Percentiles rank a stretch among this genome's conserved stretches.
These are phyloP conservation scores for Myrmecobius fasciatus DNA, from an alignment of 2,113 vertebrate species.

Conservation along the genomic window DNA sequence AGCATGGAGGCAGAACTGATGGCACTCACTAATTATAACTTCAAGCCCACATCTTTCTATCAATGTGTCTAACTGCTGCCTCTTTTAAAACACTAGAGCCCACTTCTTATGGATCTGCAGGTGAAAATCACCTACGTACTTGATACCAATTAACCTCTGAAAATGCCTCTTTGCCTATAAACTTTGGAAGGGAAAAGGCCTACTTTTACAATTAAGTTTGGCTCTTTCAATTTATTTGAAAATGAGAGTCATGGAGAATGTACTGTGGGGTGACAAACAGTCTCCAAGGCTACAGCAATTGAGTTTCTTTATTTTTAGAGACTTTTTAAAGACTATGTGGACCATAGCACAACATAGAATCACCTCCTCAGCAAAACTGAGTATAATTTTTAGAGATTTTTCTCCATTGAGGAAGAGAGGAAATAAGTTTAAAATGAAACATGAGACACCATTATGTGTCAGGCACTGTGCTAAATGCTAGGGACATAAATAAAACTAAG, in stretches of 20 bases:
- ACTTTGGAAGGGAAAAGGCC: constrained; percentile 35
- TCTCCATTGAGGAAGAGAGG: constrained; percentile 17
- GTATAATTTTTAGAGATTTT: constrained; percentile 8
- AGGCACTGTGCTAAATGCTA: neutral
- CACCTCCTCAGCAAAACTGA: too few species aligned
- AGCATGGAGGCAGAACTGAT: constrained; percentile 47
- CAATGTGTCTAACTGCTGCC: constrained; percentile 14
- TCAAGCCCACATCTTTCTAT: constrained; percentile 59
- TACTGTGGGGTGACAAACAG: neutral
- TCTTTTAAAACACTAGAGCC: constrained; percentile 30
- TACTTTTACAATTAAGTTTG: constrained; percentile 37
- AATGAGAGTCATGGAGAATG: neutral
- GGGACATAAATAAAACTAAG: neutral
- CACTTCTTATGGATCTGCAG: constrained; percentile 25
- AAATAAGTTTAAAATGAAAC: constrained; percentile 21
- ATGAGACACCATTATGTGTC: neutral
- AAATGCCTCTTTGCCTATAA: constrained; percentile 54
- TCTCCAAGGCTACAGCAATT: constrained; percentile 32
- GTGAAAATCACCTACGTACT: neutral
- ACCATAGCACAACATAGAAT: too few species aligned
- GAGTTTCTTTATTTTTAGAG: constrained; percentile 24
- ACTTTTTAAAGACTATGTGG: neutral
- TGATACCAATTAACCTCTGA: constrained; percentile 43
- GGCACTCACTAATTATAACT: constrained; percentile 61
- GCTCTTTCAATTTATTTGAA: constrained; percentile 6